A percentile compares a stretch with the other conserved stretches of the same genome.
Conservation (phyloP, 2,888 invertebrate genomes). For the Erebia aethiops region DNA sequence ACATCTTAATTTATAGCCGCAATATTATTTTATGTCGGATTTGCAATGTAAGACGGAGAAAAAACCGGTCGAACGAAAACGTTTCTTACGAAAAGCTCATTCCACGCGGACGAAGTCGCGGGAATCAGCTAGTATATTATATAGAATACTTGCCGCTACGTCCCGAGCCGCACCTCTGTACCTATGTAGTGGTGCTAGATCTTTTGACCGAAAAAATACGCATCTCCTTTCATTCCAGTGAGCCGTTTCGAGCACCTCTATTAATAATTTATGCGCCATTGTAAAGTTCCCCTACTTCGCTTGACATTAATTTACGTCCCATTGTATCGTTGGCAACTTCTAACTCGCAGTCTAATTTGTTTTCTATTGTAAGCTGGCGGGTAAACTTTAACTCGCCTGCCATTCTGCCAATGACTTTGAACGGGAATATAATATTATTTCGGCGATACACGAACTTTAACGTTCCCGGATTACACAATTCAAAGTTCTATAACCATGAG, state of each 20-base stretch:
- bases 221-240: background rate
- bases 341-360: conserved; percentile 47
- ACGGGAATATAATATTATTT: conserved; percentile 39
- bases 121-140: too few relatives aligned
- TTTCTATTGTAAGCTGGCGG: conserved; percentile 45
- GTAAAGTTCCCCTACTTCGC: conserved; percentile 41
- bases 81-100: too few relatives aligned
- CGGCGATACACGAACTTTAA: conserved; percentile 11
- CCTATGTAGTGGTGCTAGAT: background rate
- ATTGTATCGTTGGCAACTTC: conserved; percentile 47
- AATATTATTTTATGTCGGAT: too few relatives aligned
- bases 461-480: background rate
- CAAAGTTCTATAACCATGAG: background rate
- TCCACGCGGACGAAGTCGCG: too few relatives aligned
- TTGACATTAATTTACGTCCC: conserved; percentile 45
- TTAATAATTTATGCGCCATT: conserved; percentile 41
- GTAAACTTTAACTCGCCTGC: conserved; percentile 43
- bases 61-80: too few relatives aligned
- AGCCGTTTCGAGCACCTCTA: conserved; percentile 9
- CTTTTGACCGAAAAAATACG: background rate
- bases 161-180: background rate
- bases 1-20: too few relatives aligned
- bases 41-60: too few relatives aligned
- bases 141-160: too few relatives aligned
- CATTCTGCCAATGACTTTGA: conserved; percentile 41